Base-by-base conservation (phyloP, 2,888 invertebrate species). In the Callimorpha dominula region DNA sequence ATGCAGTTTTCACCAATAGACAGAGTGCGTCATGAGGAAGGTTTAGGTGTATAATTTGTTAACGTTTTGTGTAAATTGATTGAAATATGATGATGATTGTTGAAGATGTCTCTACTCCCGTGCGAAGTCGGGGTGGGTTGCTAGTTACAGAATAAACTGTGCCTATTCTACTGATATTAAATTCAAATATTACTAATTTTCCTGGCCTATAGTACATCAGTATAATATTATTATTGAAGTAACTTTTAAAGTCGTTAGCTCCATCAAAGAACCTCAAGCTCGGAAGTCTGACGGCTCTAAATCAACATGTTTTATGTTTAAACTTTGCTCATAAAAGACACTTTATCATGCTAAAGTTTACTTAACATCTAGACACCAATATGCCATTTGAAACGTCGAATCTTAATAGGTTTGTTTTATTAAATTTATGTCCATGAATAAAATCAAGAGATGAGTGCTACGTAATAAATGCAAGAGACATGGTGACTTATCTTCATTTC, bases 261-360 rank as follows among this genome's bases (percentile, higher is more conserved):
- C 15, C 46, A n/a, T 60, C 42, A 62, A 43, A 50, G 49, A 67
- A 60, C 72, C 71, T 62, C 74, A 72, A 42, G 65, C 74, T 76
- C 57, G 74, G 81, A 83, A 83, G 79, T 79, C 74, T 78, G 68
- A 67, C 70, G 49, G 66, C 65, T 69, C 74, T 85, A 85, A 84
- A 88, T 87, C 85, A 87, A 79, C 82, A 77, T 87, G 85, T 85
- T 88, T 88, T 87, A 87, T 88, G 83, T 74, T 75, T 76, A 79
- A 88, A 88, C 81, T 88, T 88, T 81, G 75, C 74, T 69, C 82
- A 85, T 87, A 85, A 85, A 88, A 81, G 84, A 81, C 82, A 82
- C 81, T 87, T 83, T 86, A 85, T 86, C 85, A 86, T 83, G 75
- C 75, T 73, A 69, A 85, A 87, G 75, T 84, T 87, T 79, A 78